A percentile compares a stretch with the other conserved stretches of the same genome.
phyloP scores from a whole-genome alignment of 2,113 vertebrate genomes.

The Perca fluviatilis region DNA sequence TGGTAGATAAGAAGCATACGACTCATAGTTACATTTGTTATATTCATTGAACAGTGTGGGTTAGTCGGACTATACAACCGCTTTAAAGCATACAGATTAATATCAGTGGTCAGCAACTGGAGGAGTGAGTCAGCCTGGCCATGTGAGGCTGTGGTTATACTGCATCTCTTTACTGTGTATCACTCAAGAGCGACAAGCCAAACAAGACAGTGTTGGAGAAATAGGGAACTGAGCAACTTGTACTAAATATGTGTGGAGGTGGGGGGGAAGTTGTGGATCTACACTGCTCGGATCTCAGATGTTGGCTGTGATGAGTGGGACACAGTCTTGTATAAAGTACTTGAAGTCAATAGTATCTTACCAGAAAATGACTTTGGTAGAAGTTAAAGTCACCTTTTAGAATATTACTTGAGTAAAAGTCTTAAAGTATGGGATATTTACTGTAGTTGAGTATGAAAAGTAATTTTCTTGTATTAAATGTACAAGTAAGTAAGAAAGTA shows the following conservation, averaged over 20 bases:
- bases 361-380: too few relatives aligned
- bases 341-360: too few relatives aligned
- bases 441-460: too few relatives aligned
- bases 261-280: conserved; percentile 58
- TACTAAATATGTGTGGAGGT: conserved; percentile 32
- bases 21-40: not conserved
- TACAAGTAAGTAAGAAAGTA: too few relatives aligned
- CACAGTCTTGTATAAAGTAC: not conserved
- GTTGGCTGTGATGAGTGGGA: conserved; percentile 37
- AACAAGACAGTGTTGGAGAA: conserved; percentile 15
- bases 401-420: too few relatives aligned
- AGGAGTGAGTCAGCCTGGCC: conserved; percentile 36
- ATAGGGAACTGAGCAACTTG: conserved; percentile 15
- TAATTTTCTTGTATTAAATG: too few relatives aligned
- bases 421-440: too few relatives aligned
- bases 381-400: too few relatives aligned
- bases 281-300: conserved; percentile 29
- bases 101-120: not conserved
- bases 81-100: not conserved
- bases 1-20: conserved; percentile 10
- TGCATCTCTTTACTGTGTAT: not conserved
- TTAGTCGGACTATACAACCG: not conserved
- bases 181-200: not conserved
- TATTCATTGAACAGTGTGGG: not conserved
- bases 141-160: conserved; percentile 28